A percentile compares a stretch with the other conserved stretches of the same genome.
These are phyloP conservation scores for Oreortyx pictus DNA, from an alignment of 2,797 vertebrate genomes.

Conservation along the genomic window DNA sequence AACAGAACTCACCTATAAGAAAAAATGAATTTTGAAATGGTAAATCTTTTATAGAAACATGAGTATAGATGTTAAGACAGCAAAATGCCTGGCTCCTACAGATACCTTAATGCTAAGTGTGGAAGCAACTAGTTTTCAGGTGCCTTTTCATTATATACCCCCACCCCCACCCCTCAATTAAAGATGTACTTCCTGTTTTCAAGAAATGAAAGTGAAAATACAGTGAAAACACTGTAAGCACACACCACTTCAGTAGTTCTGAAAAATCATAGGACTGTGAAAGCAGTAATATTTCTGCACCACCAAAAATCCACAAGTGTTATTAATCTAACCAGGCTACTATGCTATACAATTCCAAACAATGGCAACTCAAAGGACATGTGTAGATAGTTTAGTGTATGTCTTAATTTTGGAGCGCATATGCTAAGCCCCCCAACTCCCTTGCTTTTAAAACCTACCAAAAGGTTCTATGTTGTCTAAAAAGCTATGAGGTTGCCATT, in stretches of 20 bases:
- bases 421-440: background rate
- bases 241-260: background rate
- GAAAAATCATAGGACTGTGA: background rate
- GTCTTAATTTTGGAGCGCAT: background rate
- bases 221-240: background rate
- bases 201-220: slow-evolving; percentile 24
- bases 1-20: background rate
- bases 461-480: background rate
- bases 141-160: background rate
- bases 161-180: background rate
- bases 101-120: background rate
- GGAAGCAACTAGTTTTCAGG: background rate
- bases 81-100: background rate
- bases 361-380: background rate
- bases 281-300: background rate
- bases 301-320: background rate
- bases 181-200: background rate
- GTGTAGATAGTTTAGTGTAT: background rate
- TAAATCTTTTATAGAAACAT: background rate
- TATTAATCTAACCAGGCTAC: background rate
- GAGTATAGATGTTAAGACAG: background rate
- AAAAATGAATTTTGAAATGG: background rate
- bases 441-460: background rate
- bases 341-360: background rate
- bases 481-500: background rate